Evolutionary conservation across 2,888 invertebrate genomes (phyloP), one percentile per base, ranked within the genome.

Genomic region (Ophioninae sp.): DNA sequence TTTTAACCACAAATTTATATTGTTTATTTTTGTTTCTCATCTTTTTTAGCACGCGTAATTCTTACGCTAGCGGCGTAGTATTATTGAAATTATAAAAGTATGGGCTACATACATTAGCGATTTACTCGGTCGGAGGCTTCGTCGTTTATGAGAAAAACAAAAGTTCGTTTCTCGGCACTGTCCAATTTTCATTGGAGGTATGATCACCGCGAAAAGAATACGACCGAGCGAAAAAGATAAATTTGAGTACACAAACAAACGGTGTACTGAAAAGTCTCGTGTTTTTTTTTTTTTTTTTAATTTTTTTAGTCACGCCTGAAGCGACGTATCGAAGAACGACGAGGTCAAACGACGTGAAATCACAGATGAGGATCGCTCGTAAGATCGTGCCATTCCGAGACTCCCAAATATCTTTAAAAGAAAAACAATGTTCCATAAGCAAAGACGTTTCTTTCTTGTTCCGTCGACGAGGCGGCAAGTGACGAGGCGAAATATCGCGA

Each of bases 31-130:
- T 20, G 50, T 7, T 73, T 78, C 20, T 74, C 62, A 74, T 57
- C 78, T 85, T 74, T 70, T 78, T 65, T 79, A 80, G 82, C 81
- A 81, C 82, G 81, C 79, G 77, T 87, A 86, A 86, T 84, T 81
- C 83, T 83, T 84, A 87, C 86, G 83, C 84, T 88, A 86, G 86
- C 74, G 83, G 84, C 83, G 85, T 87, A 87, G 85, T 88, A 88
- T 87, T 88, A 88, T 83, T 87, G 87, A 86, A 83, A 83, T 82
- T 82, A 84, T 84, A 83, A 61, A 76, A 82, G 78, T 83, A 83
- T 85, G 85, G 85, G 82, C 82, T 85, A 84, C 79, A 84, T 85
- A 84, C 79, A 84, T 83, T 86, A 84, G 79, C 64, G 64, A 83
- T 84, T 83, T 82, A 82, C 57, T 72, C 62, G 74, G 77, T 79